Conservation (phyloP, 2,113 vertebrate genomes). For the Chaenogobius annularis region DNA sequence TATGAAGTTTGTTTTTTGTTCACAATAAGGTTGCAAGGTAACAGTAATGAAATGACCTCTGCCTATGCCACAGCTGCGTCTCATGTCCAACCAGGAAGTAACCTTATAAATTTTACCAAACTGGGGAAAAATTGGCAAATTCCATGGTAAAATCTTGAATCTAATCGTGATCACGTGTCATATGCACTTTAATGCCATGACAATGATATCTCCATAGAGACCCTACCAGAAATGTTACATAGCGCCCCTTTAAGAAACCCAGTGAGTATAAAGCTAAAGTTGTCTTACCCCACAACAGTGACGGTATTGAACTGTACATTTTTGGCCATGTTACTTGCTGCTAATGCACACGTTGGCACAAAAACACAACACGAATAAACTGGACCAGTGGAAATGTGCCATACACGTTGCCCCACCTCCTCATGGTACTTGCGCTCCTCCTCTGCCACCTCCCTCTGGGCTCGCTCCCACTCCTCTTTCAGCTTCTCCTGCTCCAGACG, state of each 20-base stretch:
- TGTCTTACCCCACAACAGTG: background rate
- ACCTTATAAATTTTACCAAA: too few relatives aligned
- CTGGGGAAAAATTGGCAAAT: too few relatives aligned
- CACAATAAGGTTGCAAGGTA: too few relatives aligned
- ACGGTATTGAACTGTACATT: background rate
- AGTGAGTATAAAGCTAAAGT: background rate
- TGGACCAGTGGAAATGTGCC: background rate
- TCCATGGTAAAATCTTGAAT: too few relatives aligned
- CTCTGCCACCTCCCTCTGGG: conserved; percentile 94
- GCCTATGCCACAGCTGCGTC: too few relatives aligned
- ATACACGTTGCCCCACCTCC: conserved; percentile 79
- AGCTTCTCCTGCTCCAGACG: conserved; percentile 92
- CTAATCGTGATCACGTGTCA: too few relatives aligned
- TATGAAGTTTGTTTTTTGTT: too few relatives aligned
- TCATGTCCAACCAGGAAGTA: too few relatives aligned
- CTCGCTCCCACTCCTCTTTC: conserved; percentile 95
- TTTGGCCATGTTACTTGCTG: background rate
- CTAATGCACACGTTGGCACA: background rate
- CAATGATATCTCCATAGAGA: too few relatives aligned
- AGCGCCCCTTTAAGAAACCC: background rate
- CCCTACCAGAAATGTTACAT: too few relatives aligned
- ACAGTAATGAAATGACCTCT: too few relatives aligned
- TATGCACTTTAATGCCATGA: too few relatives aligned
- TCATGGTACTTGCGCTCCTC: conserved; percentile 94
- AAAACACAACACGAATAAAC: background rate